Evolutionary conservation across 2,113 vertebrate species (phyloP).

Genomic region (Tetrao urogallus): DNA sequence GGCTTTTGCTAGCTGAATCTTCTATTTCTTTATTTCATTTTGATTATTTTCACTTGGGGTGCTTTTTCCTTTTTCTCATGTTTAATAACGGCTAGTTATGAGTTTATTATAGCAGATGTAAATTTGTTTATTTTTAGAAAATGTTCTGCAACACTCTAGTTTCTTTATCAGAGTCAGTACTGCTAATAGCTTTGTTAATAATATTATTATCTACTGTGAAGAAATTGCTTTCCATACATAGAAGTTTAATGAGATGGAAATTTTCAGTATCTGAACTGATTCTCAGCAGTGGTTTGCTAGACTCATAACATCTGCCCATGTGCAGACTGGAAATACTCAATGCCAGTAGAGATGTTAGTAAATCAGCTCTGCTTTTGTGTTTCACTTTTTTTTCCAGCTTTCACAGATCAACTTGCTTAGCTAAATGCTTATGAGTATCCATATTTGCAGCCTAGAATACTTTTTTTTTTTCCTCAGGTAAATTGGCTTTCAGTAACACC

Average conservation of each 20-base stretch:
- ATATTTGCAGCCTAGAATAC: background rate
- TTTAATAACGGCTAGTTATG: background rate
- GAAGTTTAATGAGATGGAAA: constrained; percentile 45
- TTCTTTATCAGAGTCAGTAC: background rate
- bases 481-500: background rate
- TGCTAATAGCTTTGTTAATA: constrained; percentile 40
- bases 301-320: constrained; percentile 11
- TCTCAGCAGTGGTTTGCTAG: constrained; percentile 46
- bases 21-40: background rate
- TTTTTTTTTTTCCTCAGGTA: background rate
- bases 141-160: background rate
- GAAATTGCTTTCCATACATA: constrained; percentile 17
- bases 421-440: background rate
- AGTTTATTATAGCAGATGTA: background rate
- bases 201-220: constrained; percentile 39
- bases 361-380: background rate
- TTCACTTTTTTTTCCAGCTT: background rate
- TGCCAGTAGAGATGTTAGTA: background rate
- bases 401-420: background rate
- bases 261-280: background rate
- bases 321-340: background rate
- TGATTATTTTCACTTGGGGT: background rate
- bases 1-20: background rate
- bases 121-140: constrained; percentile 50
- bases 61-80: background rate